Evolutionary conservation across 2,797 vertebrate genomes (phyloP).

Genomic region (Microctenopoma steveboyesi): DNA sequence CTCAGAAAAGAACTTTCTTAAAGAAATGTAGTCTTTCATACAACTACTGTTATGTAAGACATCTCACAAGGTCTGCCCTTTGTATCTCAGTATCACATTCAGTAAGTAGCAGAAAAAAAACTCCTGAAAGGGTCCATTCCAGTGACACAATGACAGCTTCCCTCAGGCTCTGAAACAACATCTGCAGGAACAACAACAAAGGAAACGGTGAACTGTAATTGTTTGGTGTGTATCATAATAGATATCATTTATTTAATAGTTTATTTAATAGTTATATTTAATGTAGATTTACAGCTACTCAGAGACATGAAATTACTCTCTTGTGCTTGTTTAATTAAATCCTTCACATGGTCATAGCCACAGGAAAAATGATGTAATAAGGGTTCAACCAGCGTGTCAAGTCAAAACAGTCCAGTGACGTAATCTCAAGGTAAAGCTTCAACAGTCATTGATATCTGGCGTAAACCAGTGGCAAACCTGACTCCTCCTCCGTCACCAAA

Average conservation of each 20-base stretch:
- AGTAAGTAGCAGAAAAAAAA: conserved; percentile 25
- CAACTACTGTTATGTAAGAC: conserved; percentile 51
- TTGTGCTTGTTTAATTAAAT: not conserved
- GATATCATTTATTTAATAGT: no score
- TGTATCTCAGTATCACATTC: conserved; percentile 34
- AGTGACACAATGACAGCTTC: not conserved
- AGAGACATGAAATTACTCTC: not conserved
- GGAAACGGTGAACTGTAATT: no score
- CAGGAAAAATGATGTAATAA: not conserved
- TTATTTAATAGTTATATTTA: conserved; percentile 1
- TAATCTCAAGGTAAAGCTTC: not conserved
- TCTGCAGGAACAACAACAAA: not conserved
- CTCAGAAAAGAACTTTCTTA: conserved; percentile 26
- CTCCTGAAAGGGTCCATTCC: not conserved
- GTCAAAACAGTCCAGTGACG: not conserved
- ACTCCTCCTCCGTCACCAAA: not conserved
- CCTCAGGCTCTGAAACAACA: conserved; percentile 2
- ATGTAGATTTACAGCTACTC: not conserved
- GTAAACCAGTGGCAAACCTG: not conserved
- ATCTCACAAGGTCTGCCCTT: conserved; percentile 36
- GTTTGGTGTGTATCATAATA: not conserved
- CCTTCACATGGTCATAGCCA: no score
- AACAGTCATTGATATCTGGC: not conserved
- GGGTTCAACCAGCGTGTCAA: not conserved
- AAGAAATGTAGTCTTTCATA: conserved; percentile 48